Conservation (phyloP, 2,888 invertebrate genomes). For the Cryptocephalus primarius region DNA sequence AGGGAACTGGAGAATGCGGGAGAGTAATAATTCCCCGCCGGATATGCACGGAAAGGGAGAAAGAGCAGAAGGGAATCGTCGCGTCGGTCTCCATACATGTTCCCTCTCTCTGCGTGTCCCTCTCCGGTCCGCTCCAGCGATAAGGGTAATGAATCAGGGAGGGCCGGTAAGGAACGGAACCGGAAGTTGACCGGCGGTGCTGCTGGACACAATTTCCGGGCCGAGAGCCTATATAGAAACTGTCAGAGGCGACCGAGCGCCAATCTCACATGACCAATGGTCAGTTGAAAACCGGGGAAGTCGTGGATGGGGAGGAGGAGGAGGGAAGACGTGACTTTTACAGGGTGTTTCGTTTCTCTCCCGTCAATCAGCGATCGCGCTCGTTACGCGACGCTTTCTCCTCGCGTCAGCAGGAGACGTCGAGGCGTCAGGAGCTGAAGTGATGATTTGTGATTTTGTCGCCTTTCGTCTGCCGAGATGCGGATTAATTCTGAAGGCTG, state of each 20-base stretch:
- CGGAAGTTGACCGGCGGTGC: constrained; percentile 31
- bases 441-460: too few relatives aligned
- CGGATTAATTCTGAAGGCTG: too few relatives aligned
- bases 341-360: too few relatives aligned
- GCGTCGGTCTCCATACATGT: constrained; percentile 10
- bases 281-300: not conserved
- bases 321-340: too few relatives aligned
- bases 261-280: not conserved
- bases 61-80: constrained; percentile 6
- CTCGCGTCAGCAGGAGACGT: too few relatives aligned
- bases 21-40: constrained; percentile 6
- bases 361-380: too few relatives aligned
- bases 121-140: constrained; percentile 22
- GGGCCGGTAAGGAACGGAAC: constrained; percentile 31
- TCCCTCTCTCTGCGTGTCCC: too few relatives aligned
- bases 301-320: too few relatives aligned
- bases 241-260: constrained; percentile 23
- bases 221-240: constrained; percentile 31
- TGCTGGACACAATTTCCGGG: constrained; percentile 39
- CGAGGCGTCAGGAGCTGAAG: too few relatives aligned
- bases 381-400: too few relatives aligned
- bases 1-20: constrained; percentile 1
- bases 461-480: too few relatives aligned
- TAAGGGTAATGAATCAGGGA: constrained; percentile 28
- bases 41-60: constrained; percentile 8